Evolutionary conservation across 2,797 vertebrate species (phyloP), one percentile per base, ranked within the genome.

Genomic region (Oreochromis grahami): DNA sequence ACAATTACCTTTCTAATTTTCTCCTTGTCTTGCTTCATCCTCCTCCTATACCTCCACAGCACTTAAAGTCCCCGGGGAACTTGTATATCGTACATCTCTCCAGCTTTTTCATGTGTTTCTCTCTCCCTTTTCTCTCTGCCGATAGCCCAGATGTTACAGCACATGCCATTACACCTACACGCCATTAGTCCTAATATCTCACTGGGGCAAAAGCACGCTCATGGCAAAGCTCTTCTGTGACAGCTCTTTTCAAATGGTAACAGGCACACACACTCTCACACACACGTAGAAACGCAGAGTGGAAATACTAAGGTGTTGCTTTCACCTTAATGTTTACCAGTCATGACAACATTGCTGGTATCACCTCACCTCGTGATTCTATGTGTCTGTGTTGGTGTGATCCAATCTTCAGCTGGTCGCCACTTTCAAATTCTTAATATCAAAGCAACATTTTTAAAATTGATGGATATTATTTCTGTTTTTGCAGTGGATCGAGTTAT

Each of bases 141-240:
- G 65, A 50, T 76, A 79, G 81, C 80, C 90, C 90, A 93, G 92
- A 93, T 94, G 89, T 92, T 91, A 52, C 60, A 56, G 87, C 88
- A 90, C 91, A 90, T 91, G 87, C 84, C 87, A 93, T 93, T 90
- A 87, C 89, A 91, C 88, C 89, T 90, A 92, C 90, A 92, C 41
- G 0, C 85, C 90, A 92, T 92, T 91, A 91, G 88, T 86, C 80
- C 91, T 93, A 91, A 93, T 93, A 83, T 88, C 89, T 87, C 83
- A 83, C 90, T 84, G 51, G 87, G 89, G 86, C 87, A 83, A 88
- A 76, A 82, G 65, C 45, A 58, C 7, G 58, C 63, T 79, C 36
- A 41, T 60, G 81, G 85, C 76, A 45, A 58, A 89, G 78, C 84
- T 90, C 81, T 86, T 92, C 79, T 87, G 87, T 85, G 87, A 84